Conservation (phyloP, 2,113 vertebrate species). For the Garra rufa region DNA sequence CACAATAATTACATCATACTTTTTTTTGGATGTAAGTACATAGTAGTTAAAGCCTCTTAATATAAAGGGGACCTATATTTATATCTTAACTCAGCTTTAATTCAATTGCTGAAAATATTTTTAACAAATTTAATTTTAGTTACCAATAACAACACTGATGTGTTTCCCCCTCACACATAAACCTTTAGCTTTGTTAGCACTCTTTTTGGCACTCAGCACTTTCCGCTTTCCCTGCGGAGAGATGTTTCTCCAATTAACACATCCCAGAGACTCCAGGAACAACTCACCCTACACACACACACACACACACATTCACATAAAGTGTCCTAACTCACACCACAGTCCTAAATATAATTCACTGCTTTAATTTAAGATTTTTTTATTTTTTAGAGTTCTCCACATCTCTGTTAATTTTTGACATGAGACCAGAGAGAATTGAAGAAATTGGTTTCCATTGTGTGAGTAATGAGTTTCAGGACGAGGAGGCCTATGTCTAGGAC, state of each 20-base stretch:
- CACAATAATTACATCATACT: no score
- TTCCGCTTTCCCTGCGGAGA: constrained; percentile 21
- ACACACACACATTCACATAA: background rate
- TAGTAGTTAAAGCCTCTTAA: no score
- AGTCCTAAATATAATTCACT: background rate
- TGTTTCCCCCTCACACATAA: background rate
- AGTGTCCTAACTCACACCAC: background rate
- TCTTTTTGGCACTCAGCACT: constrained; percentile 19
- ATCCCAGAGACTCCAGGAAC: constrained; percentile 16
- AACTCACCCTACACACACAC: background rate
- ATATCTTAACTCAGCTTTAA: background rate
- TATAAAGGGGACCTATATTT: no score
- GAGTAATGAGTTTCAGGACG: constrained; percentile 15
- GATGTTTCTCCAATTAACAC: constrained; percentile 26
- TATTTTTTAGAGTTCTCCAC: background rate
- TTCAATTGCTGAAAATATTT: background rate
- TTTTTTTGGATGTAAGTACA: no score
- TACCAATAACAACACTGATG: background rate
- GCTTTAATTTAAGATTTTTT: background rate
- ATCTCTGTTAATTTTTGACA: background rate
- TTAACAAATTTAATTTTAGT: no score
- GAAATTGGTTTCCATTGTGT: constrained; percentile 17
- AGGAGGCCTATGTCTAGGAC: background rate
- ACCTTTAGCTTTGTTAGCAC: background rate
- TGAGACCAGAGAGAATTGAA: constrained; percentile 4